phyloP scores from a whole-genome alignment of 2,797 vertebrate genomes.

The Knipowitschia caucasica region DNA sequence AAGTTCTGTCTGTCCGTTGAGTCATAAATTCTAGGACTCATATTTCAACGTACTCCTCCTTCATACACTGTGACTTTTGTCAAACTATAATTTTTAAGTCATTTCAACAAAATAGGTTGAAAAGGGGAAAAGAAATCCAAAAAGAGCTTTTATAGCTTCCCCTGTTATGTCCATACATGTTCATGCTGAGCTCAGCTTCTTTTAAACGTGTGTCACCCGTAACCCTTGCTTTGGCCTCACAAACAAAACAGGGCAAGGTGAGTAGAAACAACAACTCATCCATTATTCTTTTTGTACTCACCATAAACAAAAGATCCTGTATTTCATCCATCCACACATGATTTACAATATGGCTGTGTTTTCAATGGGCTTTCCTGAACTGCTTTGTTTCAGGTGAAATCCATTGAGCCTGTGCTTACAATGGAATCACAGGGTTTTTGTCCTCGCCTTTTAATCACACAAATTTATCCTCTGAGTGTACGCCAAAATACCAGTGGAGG shows the following conservation, averaged over 20 bases:
- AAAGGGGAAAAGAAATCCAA: not conserved
- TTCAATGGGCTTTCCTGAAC: constrained; percentile 11
- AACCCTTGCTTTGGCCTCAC: constrained; percentile 5
- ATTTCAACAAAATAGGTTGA: not conserved
- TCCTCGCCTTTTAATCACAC: not conserved
- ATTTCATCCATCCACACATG: constrained; percentile 20
- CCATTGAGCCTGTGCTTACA: constrained; percentile 13
- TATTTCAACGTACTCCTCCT: too few relatives aligned
- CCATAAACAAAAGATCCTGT: constrained; percentile 9
- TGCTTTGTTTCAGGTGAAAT: constrained; percentile 20
- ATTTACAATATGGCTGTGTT: constrained; percentile 18
- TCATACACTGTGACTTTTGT: too few relatives aligned
- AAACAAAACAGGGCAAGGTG: constrained; percentile 21
- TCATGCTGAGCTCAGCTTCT: constrained; percentile 46
- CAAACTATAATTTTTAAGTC: not conserved
- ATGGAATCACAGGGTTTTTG: not conserved
- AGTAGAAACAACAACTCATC: constrained; percentile 30
- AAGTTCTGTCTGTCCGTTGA: too few relatives aligned
- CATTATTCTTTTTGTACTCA: constrained; percentile 24
- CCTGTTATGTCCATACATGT: constrained; percentile 33
- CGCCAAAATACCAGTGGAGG: not conserved
- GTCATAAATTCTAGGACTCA: too few relatives aligned
- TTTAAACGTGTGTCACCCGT: constrained; percentile 35
- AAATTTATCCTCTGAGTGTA: not conserved
- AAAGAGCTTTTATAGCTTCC: constrained; percentile 30